Conservation (phyloP, 2,888 invertebrate species). For the Germaria angustata region DNA sequence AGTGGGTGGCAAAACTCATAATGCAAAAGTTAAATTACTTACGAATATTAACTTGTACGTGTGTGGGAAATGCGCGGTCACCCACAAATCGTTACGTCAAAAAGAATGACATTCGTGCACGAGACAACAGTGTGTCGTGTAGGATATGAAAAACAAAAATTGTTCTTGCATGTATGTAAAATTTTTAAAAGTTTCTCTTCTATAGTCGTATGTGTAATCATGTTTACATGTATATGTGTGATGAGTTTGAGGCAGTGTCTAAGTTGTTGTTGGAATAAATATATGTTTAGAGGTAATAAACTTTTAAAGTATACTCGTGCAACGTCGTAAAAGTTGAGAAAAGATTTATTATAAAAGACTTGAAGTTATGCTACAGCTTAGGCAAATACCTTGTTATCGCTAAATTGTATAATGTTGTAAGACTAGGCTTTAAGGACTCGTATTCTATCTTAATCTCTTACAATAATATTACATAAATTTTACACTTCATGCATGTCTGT, state of each 20-base stretch:
- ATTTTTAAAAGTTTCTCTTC: neutral
- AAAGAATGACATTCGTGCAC: neutral
- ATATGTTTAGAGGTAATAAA: neutral
- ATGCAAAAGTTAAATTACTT: constrained; percentile 45
- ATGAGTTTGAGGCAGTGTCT: neutral
- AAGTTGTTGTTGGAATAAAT: neutral
- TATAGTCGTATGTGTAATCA: neutral
- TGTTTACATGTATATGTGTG: neutral
- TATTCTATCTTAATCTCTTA: too few relatives aligned
- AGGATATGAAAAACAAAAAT: neutral
- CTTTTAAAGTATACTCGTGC: neutral
- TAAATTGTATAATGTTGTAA: too few relatives aligned
- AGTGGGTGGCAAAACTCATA: neutral
- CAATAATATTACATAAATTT: too few relatives aligned
- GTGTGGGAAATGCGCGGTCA: constrained; percentile 33
- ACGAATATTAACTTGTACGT: constrained; percentile 21
- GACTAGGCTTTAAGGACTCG: too few relatives aligned
- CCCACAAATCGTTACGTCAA: neutral
- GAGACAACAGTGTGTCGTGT: neutral
- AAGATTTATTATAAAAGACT: neutral
- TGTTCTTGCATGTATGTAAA: neutral
- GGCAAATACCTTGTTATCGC: too few relatives aligned
- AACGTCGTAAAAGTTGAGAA: neutral
- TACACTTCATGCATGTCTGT: too few relatives aligned
- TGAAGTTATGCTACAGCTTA: neutral